Percentiles rank a stretch among this genome's conserved stretches.
phyloP scores from a whole-genome alignment of 2,888 invertebrate genomes.

The Amphipoea oculea region DNA sequence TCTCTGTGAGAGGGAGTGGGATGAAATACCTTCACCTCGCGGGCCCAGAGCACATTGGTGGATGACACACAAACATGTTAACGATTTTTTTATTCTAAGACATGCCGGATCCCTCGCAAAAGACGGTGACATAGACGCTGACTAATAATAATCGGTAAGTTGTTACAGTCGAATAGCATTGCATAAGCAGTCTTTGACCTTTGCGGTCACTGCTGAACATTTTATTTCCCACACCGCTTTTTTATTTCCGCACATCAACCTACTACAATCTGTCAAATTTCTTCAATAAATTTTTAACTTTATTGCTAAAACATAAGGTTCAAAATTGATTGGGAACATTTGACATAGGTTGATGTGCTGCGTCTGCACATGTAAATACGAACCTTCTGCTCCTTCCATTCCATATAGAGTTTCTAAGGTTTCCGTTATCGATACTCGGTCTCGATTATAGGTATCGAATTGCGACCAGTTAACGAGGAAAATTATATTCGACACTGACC shows the following conservation, averaged over 20 bases:
- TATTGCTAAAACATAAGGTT: no score
- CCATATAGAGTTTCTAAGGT: conserved; percentile 78
- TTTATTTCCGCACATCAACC: no score
- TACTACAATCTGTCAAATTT: no score
- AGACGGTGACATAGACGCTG: neutral
- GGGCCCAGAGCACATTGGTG: neutral
- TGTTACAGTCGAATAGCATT: no score
- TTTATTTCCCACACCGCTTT: neutral
- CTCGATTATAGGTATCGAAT: conserved; percentile 85
- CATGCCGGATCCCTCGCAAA: neutral
- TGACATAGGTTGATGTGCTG: no score
- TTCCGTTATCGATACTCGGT: conserved; percentile 84
- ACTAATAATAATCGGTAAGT: neutral
- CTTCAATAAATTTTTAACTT: no score
- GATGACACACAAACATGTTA: neutral
- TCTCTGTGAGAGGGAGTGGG: no score
- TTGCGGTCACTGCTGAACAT: neutral
- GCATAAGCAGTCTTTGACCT: no score
- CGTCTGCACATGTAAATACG: neutral
- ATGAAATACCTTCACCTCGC: no score
- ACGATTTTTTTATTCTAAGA: neutral
- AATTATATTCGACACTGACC: conserved; percentile 87
- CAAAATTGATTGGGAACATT: no score
- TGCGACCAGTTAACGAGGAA: conserved; percentile 83
- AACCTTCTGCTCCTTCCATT: conserved; percentile 37